These are phyloP conservation scores for Danaus melanippus DNA, from an alignment of 1,140 invertebrate genomes.

Conservation along the genomic window DNA sequence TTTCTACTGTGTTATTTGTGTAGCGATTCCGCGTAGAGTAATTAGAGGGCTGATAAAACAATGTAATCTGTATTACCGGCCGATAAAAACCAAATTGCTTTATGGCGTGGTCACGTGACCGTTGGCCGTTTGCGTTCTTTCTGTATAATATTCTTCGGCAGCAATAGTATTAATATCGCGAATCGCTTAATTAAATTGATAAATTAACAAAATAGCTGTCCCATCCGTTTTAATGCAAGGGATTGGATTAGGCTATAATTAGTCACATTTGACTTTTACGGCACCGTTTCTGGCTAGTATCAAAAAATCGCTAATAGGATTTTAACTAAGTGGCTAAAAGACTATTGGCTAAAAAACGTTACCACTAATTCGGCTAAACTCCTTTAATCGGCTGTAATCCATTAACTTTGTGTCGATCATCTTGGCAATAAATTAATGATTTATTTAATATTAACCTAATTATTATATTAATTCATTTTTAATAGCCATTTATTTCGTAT, in stretches of 20 bases:
- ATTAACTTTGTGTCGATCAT: no score
- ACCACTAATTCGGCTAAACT: no score
- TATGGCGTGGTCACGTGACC: constrained; percentile 50
- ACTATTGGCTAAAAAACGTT: no score
- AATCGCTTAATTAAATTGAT: constrained; percentile 68
- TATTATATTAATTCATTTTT: no score
- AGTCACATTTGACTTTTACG: no score
- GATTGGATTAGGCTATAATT: no score
- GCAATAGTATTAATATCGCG: constrained; percentile 65
- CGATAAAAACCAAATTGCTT: constrained; percentile 66
- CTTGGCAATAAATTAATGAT: no score
- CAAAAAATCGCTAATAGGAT: constrained; percentile 2
- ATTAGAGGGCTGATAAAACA: constrained; percentile 62
- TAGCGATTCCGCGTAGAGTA: constrained; percentile 45
- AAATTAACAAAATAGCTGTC: constrained; percentile 35
- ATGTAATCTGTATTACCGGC: constrained; percentile 63
- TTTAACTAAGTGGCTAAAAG: not conserved
- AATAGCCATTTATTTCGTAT: no score
- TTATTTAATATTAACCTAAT: no score
- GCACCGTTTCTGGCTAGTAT: constrained; percentile 17
- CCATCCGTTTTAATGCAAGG: constrained; percentile 4
- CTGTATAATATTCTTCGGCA: constrained; percentile 51
- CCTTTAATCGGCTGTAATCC: no score
- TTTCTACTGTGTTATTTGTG: constrained; percentile 7
- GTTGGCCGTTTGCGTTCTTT: constrained; percentile 37